Evolutionary conservation across 2,113 vertebrate species (phyloP), one percentile per base, ranked within the genome.

Genomic region (Oreocharis arfaki): DNA sequence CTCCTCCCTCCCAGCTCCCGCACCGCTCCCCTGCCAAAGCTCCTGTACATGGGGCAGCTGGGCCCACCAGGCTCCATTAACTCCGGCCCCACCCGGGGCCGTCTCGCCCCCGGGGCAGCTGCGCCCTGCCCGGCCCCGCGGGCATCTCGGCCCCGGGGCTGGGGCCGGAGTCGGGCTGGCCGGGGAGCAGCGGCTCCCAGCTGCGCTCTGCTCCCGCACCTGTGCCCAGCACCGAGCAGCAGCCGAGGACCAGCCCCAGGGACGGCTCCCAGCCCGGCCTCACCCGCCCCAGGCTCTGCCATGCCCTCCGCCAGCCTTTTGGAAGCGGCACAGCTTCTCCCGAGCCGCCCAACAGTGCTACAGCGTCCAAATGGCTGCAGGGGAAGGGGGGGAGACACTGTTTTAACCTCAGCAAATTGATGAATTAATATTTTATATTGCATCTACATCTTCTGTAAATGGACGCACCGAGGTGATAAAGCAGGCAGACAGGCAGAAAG

Each of bases 351-450:
- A 4, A 1, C 12, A 46, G 32, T 2, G 6, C 17, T 21, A 11
- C 10, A 33, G 46, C 20, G 53, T 73, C 49, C 35, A 41, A 55
- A 30, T 1, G 9, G 11, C 46, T 50, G 18, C 35, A 44, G 30
- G n/a, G 30, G 9, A 56, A 56, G 3, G 6, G 2, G 10, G 21
- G 8, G 1, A 37, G 35, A 69, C 24, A 1, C 33, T 33, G 53
- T 27, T 85, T 90, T 93, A 94, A 77, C 73, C 82, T 78, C 70
- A 32, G 75, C 16, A 70, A 92, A 89, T 46, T 73, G 57, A 67
- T 41, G 28, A 39, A 90, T 95, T 32, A 94, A 84, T 77, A 85
- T 77, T 74, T 89, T 69, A 90, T 87, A 35, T 30, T 65, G 20
- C 11, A 11, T 57, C 61, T 68, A 50, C 65, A 2, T 75, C 59